Conservation (phyloP, 2,888 invertebrate genomes). For the Erynnis tages region DNA sequence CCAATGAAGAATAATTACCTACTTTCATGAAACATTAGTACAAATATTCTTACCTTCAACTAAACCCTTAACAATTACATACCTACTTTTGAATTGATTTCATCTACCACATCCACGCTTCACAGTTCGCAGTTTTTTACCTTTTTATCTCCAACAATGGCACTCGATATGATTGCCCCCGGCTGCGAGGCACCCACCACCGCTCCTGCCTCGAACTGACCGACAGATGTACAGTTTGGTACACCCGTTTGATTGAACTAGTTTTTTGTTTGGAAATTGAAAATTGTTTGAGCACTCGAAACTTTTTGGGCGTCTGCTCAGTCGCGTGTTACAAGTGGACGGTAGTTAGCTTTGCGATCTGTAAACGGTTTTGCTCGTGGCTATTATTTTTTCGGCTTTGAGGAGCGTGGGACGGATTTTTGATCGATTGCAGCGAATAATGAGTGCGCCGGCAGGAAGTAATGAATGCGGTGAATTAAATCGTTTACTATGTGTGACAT, state of each 20-base stretch:
- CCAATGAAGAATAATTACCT: too few relatives aligned
- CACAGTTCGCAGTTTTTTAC: constrained; percentile 44
- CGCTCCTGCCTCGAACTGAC: constrained; percentile 35
- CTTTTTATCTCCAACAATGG: constrained; percentile 70
- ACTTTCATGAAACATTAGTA: too few relatives aligned
- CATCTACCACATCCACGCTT: neutral
- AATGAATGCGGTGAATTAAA: too few relatives aligned
- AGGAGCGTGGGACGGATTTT: constrained; percentile 22
- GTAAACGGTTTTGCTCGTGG: constrained; percentile 21
- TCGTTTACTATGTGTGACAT: too few relatives aligned
- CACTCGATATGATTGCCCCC: constrained; percentile 66
- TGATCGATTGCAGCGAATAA: neutral
- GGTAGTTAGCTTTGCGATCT: constrained; percentile 27
- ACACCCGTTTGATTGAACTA: constrained; percentile 35
- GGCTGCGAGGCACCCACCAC: constrained; percentile 40
- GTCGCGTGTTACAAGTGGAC: constrained; percentile 24
- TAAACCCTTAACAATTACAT: too few relatives aligned
- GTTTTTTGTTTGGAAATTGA: constrained; percentile 42
- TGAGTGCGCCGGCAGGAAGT: too few relatives aligned
- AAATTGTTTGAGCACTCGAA: constrained; percentile 40
- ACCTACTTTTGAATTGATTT: too few relatives aligned
- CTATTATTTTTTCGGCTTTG: constrained; percentile 8
- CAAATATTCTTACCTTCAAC: too few relatives aligned
- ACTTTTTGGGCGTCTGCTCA: constrained; percentile 27
- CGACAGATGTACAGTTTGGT: constrained; percentile 42